Base-by-base conservation (phyloP, 2,888 invertebrate species). In the Parasteatoda lunata region DNA sequence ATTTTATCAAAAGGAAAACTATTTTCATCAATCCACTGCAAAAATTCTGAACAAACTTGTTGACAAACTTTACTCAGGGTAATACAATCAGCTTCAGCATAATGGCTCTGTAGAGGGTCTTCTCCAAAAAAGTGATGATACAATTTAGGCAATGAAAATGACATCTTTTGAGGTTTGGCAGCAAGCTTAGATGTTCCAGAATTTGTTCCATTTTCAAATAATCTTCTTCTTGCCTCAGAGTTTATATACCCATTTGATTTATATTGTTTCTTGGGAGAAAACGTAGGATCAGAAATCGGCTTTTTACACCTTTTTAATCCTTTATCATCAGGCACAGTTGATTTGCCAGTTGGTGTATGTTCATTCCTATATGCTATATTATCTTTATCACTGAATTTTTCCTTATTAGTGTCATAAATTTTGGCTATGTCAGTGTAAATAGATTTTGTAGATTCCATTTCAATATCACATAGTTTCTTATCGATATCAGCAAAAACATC, bases 41-140 rank as follows among this genome's bases (percentile, higher is more conserved):
- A 64, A 79, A 88, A 88, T 5, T 85, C 79, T 4, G 54, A 64
- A 8, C 51, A 75, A 11, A 87, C 54, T 70, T 77, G 77, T 64
- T 84, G 87, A 45, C 87, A 87, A 30, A 87, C 54, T 84, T 89
- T 89, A 15, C 86, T 77, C 15, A 89, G 49, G 66, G 76, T 54
- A 72, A 87, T 75, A 47, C 80, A 80, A 15, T 89, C 89, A 9
- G 87, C 77, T 80, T 89, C 89, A 30, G 87, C 87, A 76, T 81
- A 78, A 69, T 89, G 89, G 59, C 84, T 81, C 5, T 73, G 45
- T 4, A 72, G 70, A 9, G 84, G 86, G 9, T 9, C 45, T 66
- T 77, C 80, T 6, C 77, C 77, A 72, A 89, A 87, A 54, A 80
- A 87, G 73, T 87, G 59, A 59, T 47, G 9, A 73, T 89, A 84